Evolutionary conservation across 2,888 invertebrate genomes (phyloP).

Genomic region (Rapana venosa): DNA sequence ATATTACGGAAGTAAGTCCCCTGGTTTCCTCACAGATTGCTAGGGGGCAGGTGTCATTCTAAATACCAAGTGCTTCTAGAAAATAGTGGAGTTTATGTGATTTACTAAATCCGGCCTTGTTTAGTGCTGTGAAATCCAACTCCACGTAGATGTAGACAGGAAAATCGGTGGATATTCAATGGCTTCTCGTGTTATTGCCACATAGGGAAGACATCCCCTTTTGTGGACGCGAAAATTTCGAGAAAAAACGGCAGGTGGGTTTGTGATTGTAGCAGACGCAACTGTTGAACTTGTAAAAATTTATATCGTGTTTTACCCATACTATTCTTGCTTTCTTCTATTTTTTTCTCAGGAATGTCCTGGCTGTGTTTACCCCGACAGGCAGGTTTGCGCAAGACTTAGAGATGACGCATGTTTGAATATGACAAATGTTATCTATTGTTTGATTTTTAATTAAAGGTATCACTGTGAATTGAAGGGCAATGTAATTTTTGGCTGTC

Average conservation of each 20-base stretch:
- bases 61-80: neutral
- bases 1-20: slow-evolving; percentile 12
- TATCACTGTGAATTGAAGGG: too few species aligned
- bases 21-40: slow-evolving; percentile 28
- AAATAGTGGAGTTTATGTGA: slow-evolving; percentile 35
- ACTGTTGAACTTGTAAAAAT: neutral
- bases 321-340: too few species aligned
- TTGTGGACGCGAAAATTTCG: slow-evolving; percentile 87
- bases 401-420: too few species aligned
- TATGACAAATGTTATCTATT: too few species aligned
- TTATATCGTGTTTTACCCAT: too few species aligned
- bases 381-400: neutral
- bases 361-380: neutral
- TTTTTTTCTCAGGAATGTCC: neutral
- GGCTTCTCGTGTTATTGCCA: slow-evolving; percentile 70
- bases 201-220: slow-evolving; percentile 70
- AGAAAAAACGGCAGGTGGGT: slow-evolving; percentile 80
- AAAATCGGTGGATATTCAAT: slow-evolving; percentile 49
- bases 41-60: slow-evolving; percentile 42
- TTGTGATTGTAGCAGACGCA: slow-evolving; percentile 19
- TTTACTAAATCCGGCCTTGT: slow-evolving; percentile 18
- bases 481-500: too few species aligned
- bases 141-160: slow-evolving; percentile 34
- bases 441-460: too few species aligned
- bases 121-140: neutral